Percentiles rank a stretch among this genome's conserved stretches.
phyloP scores from a whole-genome alignment of 1,140 invertebrate species.

The Brachionus plicatilis region DNA sequence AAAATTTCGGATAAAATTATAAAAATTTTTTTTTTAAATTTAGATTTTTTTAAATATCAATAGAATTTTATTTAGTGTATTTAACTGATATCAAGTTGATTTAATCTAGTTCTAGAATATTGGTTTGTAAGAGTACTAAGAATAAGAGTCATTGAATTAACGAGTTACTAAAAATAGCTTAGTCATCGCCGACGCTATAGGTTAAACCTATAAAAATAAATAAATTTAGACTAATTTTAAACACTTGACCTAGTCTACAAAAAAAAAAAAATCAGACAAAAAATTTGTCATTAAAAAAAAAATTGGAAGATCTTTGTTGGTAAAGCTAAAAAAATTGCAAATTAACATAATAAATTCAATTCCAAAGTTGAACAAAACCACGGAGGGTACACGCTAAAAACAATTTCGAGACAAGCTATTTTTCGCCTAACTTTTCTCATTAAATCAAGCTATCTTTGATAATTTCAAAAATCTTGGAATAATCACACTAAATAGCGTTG shows the following conservation, averaged over 20 bases:
- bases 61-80: too few species aligned
- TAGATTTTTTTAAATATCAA: too few species aligned
- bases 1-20: too few species aligned
- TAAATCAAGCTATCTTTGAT: background rate
- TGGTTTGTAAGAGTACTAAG: too few species aligned
- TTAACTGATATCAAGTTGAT: too few species aligned
- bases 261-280: background rate
- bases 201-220: background rate
- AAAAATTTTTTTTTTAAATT: too few species aligned
- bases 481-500: background rate
- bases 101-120: too few species aligned
- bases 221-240: background rate
- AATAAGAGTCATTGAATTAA: too few species aligned
- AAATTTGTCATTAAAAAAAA: background rate
- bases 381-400: conserved; percentile 10
- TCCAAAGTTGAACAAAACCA: background rate
- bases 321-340: background rate
- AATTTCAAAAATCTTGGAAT: background rate
- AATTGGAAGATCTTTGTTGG: background rate
- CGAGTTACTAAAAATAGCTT: too few species aligned
- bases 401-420: background rate
- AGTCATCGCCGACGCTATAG: background rate
- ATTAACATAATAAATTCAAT: background rate
- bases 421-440: background rate
- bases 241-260: background rate